A percentile compares a stretch with the other conserved stretches of the same genome.
These are phyloP conservation scores for Drosophila mayri DNA, from an alignment of 1,140 invertebrate species.

Conservation along the genomic window DNA sequence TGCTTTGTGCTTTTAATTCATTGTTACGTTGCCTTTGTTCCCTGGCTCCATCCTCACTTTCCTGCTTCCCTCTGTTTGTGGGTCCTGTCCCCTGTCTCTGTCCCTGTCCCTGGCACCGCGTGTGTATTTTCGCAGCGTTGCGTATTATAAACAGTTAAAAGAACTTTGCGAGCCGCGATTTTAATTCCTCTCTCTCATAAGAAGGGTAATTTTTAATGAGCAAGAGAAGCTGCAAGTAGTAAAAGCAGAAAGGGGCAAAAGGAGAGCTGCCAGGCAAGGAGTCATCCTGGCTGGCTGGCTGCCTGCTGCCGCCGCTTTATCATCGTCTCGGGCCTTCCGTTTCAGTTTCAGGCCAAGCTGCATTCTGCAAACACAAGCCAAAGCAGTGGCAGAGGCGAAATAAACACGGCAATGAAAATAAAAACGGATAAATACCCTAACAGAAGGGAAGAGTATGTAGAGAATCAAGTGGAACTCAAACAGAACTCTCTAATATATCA, in stretches of 20 bases:
- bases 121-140: constrained; percentile 65
- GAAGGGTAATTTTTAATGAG: constrained; percentile 82
- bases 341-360: constrained; percentile 54
- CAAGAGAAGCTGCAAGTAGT: constrained; percentile 3
- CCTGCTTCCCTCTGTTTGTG: neutral
- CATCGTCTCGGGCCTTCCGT: constrained; percentile 61
- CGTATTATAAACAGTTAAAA: constrained; percentile 81
- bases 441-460: neutral
- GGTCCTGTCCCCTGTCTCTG: constrained; percentile 10
- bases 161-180: constrained; percentile 68
- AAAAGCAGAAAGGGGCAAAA: constrained; percentile 15
- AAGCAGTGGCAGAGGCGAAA: constrained; percentile 17
- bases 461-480: neutral
- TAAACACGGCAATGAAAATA: constrained; percentile 16
- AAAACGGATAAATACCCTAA: constrained; percentile 12
- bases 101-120: constrained; percentile 12
- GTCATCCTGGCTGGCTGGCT: constrained; percentile 34
- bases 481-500: neutral
- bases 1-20: constrained; percentile 63
- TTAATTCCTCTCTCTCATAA: constrained; percentile 75
- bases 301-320: constrained; percentile 40
- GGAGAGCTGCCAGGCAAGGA: constrained; percentile 42
- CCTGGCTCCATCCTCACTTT: neutral
- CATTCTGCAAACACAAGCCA: constrained; percentile 48
- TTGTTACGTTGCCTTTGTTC: constrained; percentile 57